Percentiles rank a stretch among this genome's conserved stretches.
phyloP scores from a whole-genome alignment of 2,797 vertebrate species.

The Pseudomugil gertrudae region DNA sequence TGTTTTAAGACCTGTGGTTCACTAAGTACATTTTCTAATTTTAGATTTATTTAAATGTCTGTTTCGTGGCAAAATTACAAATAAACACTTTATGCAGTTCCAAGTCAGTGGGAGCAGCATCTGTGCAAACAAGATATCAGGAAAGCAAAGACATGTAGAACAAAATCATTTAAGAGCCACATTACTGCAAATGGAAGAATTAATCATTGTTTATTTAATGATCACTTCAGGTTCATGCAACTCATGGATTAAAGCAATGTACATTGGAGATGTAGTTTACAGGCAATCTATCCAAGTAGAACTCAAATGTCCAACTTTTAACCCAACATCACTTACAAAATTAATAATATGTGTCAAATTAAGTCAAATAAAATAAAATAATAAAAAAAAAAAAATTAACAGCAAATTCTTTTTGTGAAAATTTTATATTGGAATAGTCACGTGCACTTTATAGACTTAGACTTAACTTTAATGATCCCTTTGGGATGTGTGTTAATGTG shows the following conservation, averaged over 20 bases:
- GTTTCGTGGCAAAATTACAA: constrained; percentile 39
- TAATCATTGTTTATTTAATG: neutral
- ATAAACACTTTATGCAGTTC: constrained; percentile 37
- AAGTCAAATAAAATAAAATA: too few species aligned
- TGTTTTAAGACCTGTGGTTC: constrained; percentile 34
- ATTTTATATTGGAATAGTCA: neutral
- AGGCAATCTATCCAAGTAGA: neutral
- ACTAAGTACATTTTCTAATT: constrained; percentile 30
- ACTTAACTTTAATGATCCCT: too few species aligned
- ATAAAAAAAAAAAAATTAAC: too few species aligned
- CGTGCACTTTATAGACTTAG: too few species aligned
- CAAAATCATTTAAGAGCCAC: neutral
- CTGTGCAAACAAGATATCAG: neutral
- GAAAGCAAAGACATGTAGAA: neutral
- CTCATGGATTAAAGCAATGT: neutral
- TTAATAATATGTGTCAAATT: neutral
- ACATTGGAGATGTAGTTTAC: neutral
- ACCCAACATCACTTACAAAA: neutral
- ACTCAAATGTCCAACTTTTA: neutral
- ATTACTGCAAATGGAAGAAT: neutral
- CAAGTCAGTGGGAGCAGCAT: constrained; percentile 24
- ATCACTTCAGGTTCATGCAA: neutral
- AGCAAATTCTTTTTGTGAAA: neutral
- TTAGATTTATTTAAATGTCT: constrained; percentile 54
- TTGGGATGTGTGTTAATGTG: neutral